Evolutionary conservation across 2,888 invertebrate species (phyloP).

Genomic region (Stenolophus ochropezus): DNA sequence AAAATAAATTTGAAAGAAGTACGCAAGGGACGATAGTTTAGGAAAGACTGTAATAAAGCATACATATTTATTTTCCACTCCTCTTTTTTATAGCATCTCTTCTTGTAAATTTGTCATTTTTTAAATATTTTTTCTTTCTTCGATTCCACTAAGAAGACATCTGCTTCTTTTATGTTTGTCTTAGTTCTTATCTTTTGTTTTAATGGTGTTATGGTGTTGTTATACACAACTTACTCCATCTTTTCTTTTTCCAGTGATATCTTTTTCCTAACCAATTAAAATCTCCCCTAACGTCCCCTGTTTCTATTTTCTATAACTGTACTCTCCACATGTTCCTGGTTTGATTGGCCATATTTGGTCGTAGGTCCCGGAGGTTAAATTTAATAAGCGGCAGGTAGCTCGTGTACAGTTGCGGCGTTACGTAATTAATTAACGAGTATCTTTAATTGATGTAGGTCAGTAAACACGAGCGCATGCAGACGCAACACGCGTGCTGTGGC

Average conservation of each 20-base stretch:
- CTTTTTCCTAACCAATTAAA: background rate
- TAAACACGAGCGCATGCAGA: background rate
- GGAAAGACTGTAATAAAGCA: no score
- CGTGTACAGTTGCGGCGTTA: constrained; percentile 21
- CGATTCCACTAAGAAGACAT: no score
- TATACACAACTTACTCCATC: no score
- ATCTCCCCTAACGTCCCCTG: background rate
- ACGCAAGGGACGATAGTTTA: no score
- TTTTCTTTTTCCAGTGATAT: background rate
- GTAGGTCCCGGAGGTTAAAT: background rate
- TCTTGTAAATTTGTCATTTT: no score
- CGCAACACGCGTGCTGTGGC: background rate
- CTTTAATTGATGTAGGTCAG: constrained; percentile 51
- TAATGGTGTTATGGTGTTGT: no score
- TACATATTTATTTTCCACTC: no score
- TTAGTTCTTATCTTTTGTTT: no score
- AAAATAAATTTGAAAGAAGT: no score
- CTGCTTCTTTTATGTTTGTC: no score
- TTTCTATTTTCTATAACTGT: background rate
- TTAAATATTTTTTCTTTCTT: no score
- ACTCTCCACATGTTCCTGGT: background rate
- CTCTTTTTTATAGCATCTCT: no score
- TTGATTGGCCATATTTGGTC: background rate
- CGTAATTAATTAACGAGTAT: constrained; percentile 50
- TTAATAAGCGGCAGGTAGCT: constrained; percentile 13